A percentile compares a stretch with the other conserved stretches of the same genome.
Evolutionary conservation across 1,140 invertebrate species (phyloP).

Genomic region (Acromyrmex echinatior): DNA sequence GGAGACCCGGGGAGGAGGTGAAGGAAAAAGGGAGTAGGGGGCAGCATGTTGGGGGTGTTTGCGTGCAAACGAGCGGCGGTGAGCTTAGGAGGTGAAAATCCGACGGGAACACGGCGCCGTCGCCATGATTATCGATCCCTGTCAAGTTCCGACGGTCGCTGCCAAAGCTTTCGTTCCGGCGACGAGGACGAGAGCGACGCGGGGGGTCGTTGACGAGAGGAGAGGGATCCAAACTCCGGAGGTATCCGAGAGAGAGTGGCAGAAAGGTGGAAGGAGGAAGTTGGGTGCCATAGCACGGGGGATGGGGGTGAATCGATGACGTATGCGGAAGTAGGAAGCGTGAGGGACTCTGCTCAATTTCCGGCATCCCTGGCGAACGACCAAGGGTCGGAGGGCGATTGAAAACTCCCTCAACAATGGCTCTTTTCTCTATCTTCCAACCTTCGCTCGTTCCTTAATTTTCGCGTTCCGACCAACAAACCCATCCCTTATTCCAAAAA

Average conservation of each 20-base stretch:
- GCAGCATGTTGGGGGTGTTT: slow-evolving; percentile 38
- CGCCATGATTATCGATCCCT: slow-evolving; percentile 73
- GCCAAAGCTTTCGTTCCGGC: slow-evolving; percentile 55
- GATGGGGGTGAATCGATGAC: slow-evolving; percentile 63
- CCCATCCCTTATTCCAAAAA: slow-evolving; percentile 12
- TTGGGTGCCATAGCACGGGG: neutral
- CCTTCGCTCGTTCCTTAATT: slow-evolving; percentile 21
- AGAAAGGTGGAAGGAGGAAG: slow-evolving; percentile 50
- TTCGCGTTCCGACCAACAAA: neutral
- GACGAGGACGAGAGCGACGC: slow-evolving; percentile 22
- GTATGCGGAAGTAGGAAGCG: slow-evolving; percentile 75
- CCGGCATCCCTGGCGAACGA: slow-evolving; percentile 65
- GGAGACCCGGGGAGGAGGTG: neutral
- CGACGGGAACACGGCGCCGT: slow-evolving; percentile 67
- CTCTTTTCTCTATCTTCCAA: slow-evolving; percentile 29
- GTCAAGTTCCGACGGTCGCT: slow-evolving; percentile 51
- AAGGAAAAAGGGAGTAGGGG: neutral
- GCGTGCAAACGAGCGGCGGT: slow-evolving; percentile 51
- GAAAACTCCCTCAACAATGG: slow-evolving; percentile 39
- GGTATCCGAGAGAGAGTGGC: slow-evolving; percentile 49
- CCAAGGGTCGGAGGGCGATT: slow-evolving; percentile 18
- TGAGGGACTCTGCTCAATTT: slow-evolving; percentile 75
- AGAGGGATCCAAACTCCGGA: slow-evolving; percentile 37
- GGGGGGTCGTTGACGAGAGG: slow-evolving; percentile 29
- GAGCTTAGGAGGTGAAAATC: slow-evolving; percentile 65